Base-by-base conservation (phyloP, 2,797 vertebrate species). In the Galagoides demidoff region DNA sequence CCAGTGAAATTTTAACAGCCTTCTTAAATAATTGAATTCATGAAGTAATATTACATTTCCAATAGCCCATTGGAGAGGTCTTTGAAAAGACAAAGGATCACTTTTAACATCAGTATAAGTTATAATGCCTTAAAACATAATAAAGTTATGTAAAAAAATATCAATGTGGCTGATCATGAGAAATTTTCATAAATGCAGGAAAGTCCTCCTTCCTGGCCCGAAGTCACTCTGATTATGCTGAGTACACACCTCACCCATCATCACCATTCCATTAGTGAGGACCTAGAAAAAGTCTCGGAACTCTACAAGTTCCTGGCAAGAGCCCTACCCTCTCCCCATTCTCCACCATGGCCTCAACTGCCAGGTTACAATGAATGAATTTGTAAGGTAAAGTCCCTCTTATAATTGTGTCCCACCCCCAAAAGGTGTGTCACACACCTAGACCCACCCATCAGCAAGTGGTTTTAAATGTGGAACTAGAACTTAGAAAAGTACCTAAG, bases 1-100 rank as follows among this genome's bases (percentile, higher is more conserved):
- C 57, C 17, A 66, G 73, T 66, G 37, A 85, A 27, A 89, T 73
- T 95, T 71, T 85, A 85, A 86, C 55, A 86, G 66, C 25, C 31
- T 85, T 89, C 64, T 71, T 85, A 37, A 73, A 49, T 49, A 79
- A 81, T 64, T 92, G 57, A 85, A 85, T 59, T 89, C 70, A 79
- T 89, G 63, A 59, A 66, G 86, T 37, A 85, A 92, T 66, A 89
- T 45, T 89, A 13, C 37, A 79, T 45, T 59, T 77, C 59, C n/a
- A 66, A 39, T 20, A 45, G 57, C 57, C 31, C 59, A 59, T 5
- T 93, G 66, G 49, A 68, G 12, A 85, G 64, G n/a, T 90, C 49
- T 37, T 85, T 66, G 20, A 95, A 59, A 49, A 95, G 57, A 85
- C 12, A 85, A 66, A 84, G 59, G 55, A 59, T 68, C 66, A 68